Evolutionary conservation across 2,113 vertebrate species (phyloP).

Genomic region (Colinus virginianus): DNA sequence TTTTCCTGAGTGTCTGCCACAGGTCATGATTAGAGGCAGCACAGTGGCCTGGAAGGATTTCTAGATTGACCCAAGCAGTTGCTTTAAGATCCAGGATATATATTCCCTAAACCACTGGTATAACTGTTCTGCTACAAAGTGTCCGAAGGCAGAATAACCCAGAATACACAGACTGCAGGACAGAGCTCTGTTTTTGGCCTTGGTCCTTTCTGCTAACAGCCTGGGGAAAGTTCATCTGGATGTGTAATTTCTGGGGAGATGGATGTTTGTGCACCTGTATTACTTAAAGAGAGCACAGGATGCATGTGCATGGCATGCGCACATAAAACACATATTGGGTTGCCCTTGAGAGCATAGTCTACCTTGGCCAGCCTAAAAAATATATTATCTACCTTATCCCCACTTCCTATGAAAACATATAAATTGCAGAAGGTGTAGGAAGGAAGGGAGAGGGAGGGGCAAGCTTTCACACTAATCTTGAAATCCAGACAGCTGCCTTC

Average conservation of each 20-base stretch:
- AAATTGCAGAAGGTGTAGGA: background rate
- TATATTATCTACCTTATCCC: background rate
- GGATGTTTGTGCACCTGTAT: background rate
- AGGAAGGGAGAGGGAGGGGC: background rate
- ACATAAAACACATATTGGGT: background rate
- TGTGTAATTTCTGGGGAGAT: background rate
- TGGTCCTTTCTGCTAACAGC: background rate
- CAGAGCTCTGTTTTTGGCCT: background rate
- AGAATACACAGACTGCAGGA: background rate
- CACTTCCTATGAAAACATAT: background rate
- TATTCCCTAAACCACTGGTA: background rate
- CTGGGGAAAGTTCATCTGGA: background rate
- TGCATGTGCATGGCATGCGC: background rate
- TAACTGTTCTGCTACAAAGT: background rate
- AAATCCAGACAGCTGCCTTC: background rate
- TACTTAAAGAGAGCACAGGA: background rate
- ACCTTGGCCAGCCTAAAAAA: background rate
- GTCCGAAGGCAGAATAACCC: background rate
- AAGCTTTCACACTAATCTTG: background rate
- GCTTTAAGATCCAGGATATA: background rate
- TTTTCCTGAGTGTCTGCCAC: background rate
- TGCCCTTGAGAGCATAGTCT: background rate
- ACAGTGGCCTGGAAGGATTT: background rate
- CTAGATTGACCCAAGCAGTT: background rate
- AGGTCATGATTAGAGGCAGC: background rate